Conservation (phyloP, 2,797 vertebrate genomes). For the Bradypus variegatus region DNA sequence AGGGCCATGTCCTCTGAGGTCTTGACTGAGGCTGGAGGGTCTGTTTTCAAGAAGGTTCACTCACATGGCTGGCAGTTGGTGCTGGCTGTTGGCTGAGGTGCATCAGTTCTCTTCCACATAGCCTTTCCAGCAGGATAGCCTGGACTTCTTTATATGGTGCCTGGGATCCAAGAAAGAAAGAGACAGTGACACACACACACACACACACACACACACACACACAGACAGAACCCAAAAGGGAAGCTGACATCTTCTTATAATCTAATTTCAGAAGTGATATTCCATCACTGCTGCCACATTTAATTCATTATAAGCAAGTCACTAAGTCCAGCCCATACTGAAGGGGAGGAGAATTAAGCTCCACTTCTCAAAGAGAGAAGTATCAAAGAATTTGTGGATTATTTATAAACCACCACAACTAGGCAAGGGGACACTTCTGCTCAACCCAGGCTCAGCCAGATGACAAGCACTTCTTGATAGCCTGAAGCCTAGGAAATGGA, state of each 20-base stretch:
- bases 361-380: constrained; percentile 17
- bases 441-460: background rate
- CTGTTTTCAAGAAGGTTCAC: background rate
- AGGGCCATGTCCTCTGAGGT: background rate
- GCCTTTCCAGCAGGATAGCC: background rate
- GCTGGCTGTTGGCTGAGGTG: background rate
- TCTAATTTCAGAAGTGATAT: constrained; percentile 3
- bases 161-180: background rate
- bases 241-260: constrained; percentile 26
- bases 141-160: background rate
- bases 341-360: constrained; percentile 24
- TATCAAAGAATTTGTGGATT: background rate
- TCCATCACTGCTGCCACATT: background rate
- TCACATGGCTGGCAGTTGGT: background rate
- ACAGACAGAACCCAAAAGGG: background rate
- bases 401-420: background rate
- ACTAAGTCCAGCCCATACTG: background rate
- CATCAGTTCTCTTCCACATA: background rate
- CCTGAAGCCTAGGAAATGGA: background rate
- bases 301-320: constrained; percentile 22
- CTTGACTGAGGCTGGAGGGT: background rate
- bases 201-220: background rate
- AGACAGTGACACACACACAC: background rate
- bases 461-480: background rate
- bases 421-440: background rate